Conservation (phyloP, 2,888 invertebrate species). For the Norana najaformis region DNA sequence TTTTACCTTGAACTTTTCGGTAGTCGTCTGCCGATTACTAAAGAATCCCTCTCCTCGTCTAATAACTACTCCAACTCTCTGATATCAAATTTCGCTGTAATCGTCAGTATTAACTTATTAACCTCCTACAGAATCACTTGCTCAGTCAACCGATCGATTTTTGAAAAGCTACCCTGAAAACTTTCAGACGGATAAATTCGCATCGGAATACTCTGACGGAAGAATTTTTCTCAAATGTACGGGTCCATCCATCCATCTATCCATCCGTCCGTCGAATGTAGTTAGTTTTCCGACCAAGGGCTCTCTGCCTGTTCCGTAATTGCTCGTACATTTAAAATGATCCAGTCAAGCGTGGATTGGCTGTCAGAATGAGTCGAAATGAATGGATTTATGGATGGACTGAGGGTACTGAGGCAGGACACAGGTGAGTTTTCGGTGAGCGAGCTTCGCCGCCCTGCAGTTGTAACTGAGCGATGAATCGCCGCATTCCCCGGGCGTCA, state of each 20-base stretch:
- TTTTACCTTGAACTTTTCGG: not conserved
- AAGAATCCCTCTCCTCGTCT: not conserved
- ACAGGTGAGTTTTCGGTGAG: not conserved
- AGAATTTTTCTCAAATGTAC: not conserved
- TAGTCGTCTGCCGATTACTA: not conserved
- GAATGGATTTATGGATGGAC: not conserved
- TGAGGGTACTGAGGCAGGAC: not conserved
- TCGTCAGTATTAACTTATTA: not conserved
- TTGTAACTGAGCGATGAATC: not conserved
- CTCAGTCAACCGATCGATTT: not conserved
- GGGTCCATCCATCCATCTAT: not conserved
- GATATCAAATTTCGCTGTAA: not conserved
- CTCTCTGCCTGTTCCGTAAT: not conserved
- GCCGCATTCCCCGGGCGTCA: not conserved
- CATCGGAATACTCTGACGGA: not conserved
- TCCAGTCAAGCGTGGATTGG: not conserved
- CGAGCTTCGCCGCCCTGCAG: not conserved
- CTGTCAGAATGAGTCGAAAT: not conserved
- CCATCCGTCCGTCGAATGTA: not conserved
- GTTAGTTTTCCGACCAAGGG: not conserved
- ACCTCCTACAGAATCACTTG: not conserved
- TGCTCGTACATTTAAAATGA: not conserved
- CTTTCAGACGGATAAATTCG: not conserved
- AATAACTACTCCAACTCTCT: not conserved
- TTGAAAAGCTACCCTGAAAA: not conserved